Evolutionary conservation across 2,888 invertebrate species (phyloP), one percentile per base, ranked within the genome.

Genomic region (Proisotoma minuta): DNA sequence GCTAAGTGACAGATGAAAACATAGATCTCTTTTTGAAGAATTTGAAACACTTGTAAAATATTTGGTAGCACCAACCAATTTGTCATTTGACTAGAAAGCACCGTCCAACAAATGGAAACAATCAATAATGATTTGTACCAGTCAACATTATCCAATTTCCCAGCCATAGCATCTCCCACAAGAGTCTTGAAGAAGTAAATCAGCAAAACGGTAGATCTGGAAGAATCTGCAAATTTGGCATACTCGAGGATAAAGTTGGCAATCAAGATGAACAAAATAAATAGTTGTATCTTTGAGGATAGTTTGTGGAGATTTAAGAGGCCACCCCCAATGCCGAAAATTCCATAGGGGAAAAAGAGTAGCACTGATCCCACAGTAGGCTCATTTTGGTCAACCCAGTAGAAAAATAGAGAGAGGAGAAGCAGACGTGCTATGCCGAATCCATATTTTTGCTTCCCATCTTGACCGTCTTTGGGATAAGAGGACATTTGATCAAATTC

Each of bases 241-340:
- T 39, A 34, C 28, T 40, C 24, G 8, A n/a, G 28, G 23, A 59
- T 22, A 39, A 59, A 59, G 15, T n/a, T 24, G 20, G 50, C 5
- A 24, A 53, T 43, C 3, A 59, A 28, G 15, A 28, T 12, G 24
- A 26, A 2, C 15, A 59, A 40, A 22, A 53, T 12, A 15, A 51
- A 10, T 12, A 52, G 18, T 28, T 59, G 59, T 15, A 15, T 24
- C 5, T 23, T 8, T 23, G 27, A 34, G 15, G 59, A 59, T 2
- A 59, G 12, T 15, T 40, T 23, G 22, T 59, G 59, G 3, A 59
- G 27, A 22, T 59, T 59, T 23, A 59, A 43, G 10, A 53, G 15
- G 18, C 52, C 59, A 12, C 59, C 59, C 3, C 59, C 59, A 20
- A 52, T 22, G 24, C 59, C 59, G 43, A 59, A 59, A 4, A 52